Evolutionary conservation across 2,113 vertebrate genomes (phyloP), one percentile per base, ranked within the genome.

Genomic region (Nettapus auritus): DNA sequence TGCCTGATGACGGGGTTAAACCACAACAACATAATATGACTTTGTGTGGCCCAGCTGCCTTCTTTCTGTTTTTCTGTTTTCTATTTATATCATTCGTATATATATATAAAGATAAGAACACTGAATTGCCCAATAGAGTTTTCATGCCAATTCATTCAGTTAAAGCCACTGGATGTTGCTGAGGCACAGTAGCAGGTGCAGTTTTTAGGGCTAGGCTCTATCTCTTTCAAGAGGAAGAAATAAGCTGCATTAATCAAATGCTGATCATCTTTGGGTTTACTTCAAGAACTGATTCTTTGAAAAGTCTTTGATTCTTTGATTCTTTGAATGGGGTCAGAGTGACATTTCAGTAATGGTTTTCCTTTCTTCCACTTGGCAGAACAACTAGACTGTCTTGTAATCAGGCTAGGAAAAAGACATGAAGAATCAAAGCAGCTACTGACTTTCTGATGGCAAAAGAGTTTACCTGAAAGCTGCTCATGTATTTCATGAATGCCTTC

Each of bases 261-360:
- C 64, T 88, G 85, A 85, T 73, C 70, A 73, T 80, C 50, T 93
- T n/a, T 22, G 19, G 25, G 33, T 85, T 94, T 94, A 60, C 60
- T 89, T 85, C 57, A 63, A 93, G 46, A 76, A 25, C 34, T 79
- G 77, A 82, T 73, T 87, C 80, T 91, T 75, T 91, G 69, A 83
- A 91, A 96, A 82, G 59, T 80, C 93, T 93, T 85, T 86, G 73
- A 78, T 96, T 80, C 93, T 93, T 85, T 86, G 73, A 78, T 96
- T 93, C 77, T 89, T 82, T 87, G 66, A 95, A 89, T 78, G 14
- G 38, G 73, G 67, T 88, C 79, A 90, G 90, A 93, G 44, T 90
- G 82, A 94, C 95, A 88, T 94, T 88, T 82, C 75, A 57, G 53
- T 76, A 96, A 90, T 80, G 48, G 75, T 76, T 90, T 93, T 88